A percentile compares a stretch with the other conserved stretches of the same genome.
Conservation (phyloP, 1,140 invertebrate genomes). For the Hestina assimilis region DNA sequence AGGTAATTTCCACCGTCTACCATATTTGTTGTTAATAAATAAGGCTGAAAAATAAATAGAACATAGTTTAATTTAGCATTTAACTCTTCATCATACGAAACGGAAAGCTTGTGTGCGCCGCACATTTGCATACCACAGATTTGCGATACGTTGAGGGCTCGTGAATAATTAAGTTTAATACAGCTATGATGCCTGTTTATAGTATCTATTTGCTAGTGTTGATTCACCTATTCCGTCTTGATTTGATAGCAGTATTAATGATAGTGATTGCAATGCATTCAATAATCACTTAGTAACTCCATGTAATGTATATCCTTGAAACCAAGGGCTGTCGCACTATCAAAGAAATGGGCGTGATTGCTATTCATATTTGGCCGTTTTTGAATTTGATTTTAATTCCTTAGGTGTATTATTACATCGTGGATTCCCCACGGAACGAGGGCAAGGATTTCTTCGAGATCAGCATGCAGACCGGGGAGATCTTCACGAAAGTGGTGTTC, state of each 20-base stretch:
- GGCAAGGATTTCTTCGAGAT: slow-evolving; percentile 97
- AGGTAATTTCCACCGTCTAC: no score
- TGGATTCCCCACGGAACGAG: slow-evolving; percentile 92
- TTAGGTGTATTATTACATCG: slow-evolving; percentile 84
- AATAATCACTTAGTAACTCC: no score
- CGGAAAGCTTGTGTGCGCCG: slow-evolving; percentile 13
- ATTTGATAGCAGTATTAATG: no score
- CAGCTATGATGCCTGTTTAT: slow-evolving; percentile 16
- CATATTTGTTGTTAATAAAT: not conserved
- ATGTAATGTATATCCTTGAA: no score
- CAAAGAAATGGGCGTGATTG: no score
- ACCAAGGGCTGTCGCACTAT: no score
- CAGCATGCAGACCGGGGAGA: slow-evolving; percentile 94
- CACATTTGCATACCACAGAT: slow-evolving; percentile 35
- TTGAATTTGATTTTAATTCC: slow-evolving; percentile 8
- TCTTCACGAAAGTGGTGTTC: slow-evolving; percentile 96
- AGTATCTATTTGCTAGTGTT: slow-evolving; percentile 9
- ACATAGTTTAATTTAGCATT: not conserved
- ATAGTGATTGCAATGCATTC: not conserved
- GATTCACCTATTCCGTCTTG: no score
- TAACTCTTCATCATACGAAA: not conserved
- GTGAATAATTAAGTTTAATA: slow-evolving; percentile 42
- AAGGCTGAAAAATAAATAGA: not conserved
- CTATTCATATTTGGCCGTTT: no score
- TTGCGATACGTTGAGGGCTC: slow-evolving; percentile 23